These are phyloP conservation scores for Bombus sibiricus DNA, from an alignment of 1,140 invertebrate genomes.

Conservation along the genomic window DNA sequence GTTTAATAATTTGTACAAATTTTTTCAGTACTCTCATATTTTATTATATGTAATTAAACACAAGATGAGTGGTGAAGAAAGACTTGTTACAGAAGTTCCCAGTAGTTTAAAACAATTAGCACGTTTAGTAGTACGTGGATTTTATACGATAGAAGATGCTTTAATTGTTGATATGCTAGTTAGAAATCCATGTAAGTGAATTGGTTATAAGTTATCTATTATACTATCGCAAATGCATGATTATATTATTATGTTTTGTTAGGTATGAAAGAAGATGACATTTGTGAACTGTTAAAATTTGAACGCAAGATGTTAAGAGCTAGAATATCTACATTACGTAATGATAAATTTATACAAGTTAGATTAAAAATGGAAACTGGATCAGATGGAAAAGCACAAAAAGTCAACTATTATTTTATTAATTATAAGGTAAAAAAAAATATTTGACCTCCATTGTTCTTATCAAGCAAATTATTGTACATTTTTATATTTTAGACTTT, in stretches of 20 bases:
- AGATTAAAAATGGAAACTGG: conserved; percentile 97
- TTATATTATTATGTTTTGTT: conserved; percentile 40
- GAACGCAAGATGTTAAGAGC: conserved; percentile 96
- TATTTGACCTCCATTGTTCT: not conserved
- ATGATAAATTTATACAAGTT: conserved; percentile 97
- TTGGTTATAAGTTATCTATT: not conserved
- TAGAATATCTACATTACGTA: conserved; percentile 92
- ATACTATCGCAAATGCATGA: not conserved
- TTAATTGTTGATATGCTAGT: conserved; percentile 98
- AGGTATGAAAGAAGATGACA: conserved; percentile 98
- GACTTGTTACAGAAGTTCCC: conserved; percentile 91
- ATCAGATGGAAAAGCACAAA: conserved; percentile 96
- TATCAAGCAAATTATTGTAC: not conserved
- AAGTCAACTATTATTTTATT: conserved; percentile 99
- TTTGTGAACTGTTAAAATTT: conserved; percentile 96
- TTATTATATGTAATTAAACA: not conserved
- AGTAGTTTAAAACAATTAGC: conserved; percentile 95
- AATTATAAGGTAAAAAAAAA: conserved; percentile 91
- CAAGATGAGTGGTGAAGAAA: conserved; percentile 79
- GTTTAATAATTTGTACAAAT: not conserved
- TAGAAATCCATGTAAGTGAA: conserved; percentile 92
- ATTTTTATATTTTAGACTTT: conserved; percentile 86
- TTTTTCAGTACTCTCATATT: conserved; percentile 25
- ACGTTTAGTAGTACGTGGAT: conserved; percentile 94
- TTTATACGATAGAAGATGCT: conserved; percentile 96